phyloP scores from a whole-genome alignment of 2,888 invertebrate species.

The Tortrix viridana region DNA sequence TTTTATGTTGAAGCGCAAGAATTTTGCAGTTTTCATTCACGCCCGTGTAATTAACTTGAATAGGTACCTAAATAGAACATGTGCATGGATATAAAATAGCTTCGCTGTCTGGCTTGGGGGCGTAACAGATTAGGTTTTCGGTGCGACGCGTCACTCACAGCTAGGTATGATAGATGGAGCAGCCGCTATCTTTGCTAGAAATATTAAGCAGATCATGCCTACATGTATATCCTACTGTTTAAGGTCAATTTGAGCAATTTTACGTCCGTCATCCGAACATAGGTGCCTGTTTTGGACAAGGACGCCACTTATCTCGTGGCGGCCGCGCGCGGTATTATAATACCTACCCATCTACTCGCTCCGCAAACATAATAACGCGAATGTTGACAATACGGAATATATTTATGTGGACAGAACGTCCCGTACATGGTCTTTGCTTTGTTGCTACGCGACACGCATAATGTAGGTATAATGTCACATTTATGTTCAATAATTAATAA shows the following conservation, averaged over 20 bases:
- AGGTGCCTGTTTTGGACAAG: slow-evolving; percentile 48
- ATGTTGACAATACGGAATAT: slow-evolving; percentile 48
- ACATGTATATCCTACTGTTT: slow-evolving; percentile 38
- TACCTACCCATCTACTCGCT: slow-evolving; percentile 50
- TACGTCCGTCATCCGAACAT: slow-evolving; percentile 48
- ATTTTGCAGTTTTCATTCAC: not conserved
- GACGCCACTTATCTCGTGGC: slow-evolving; percentile 58
- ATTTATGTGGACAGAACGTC: slow-evolving; percentile 43
- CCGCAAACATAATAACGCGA: slow-evolving; percentile 58
- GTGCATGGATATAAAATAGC: slow-evolving; percentile 24
- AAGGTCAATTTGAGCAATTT: slow-evolving; percentile 56
- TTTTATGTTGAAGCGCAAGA: not conserved
- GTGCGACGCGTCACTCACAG: slow-evolving; percentile 29
- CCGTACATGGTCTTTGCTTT: slow-evolving; percentile 36
- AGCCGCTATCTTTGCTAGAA: slow-evolving; percentile 30
- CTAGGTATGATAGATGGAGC: slow-evolving; percentile 32
- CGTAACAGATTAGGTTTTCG: slow-evolving; percentile 33
- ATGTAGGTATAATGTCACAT: slow-evolving; percentile 14
- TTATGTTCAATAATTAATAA: slow-evolving; percentile 27
- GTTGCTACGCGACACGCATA: slow-evolving; percentile 26
- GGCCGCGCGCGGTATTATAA: slow-evolving; percentile 53
- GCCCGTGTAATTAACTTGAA: not conserved
- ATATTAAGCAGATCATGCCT: slow-evolving; percentile 23
- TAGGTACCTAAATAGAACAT: slow-evolving; percentile 11
- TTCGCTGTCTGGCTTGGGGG: slow-evolving; percentile 30